phyloP scores from a whole-genome alignment of 1,140 invertebrate species.

The Condylostylus longicornis region DNA sequence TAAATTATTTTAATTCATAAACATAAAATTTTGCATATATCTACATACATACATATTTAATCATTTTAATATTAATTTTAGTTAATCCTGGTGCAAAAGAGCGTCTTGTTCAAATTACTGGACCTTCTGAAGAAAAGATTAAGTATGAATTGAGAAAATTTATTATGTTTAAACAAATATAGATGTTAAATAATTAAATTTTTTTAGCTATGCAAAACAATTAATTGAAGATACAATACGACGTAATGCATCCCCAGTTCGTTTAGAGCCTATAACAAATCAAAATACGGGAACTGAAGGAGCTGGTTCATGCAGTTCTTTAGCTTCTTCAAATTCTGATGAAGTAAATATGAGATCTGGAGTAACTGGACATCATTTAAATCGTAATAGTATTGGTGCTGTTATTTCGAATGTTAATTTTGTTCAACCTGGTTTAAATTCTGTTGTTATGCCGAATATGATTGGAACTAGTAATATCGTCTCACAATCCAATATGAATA shows the following conservation, averaged over 20 bases:
- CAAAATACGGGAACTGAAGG: conserved; percentile 22
- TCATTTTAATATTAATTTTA: conserved; percentile 29
- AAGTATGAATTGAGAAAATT: conserved; percentile 42
- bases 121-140: conserved; percentile 79
- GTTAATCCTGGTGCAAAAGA: conserved; percentile 83
- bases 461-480: conserved; percentile 1
- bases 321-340: conserved; percentile 61
- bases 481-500: conserved; percentile 11
- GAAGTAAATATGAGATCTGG: conserved; percentile 38
- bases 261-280: conserved; percentile 42
- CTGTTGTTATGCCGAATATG: conserved; percentile 10
- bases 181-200: not conserved
- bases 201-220: conserved; percentile 66
- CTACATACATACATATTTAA: no score
- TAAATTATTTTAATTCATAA: no score
- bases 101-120: conserved; percentile 82
- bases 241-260: conserved; percentile 77
- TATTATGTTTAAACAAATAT: conserved; percentile 4
- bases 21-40: no score
- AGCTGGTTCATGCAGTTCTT: conserved; percentile 41
- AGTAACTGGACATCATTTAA: no score
- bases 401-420: not conserved
- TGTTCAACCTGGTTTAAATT: conserved; percentile 17
- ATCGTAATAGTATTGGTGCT: not conserved
- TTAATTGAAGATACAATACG: conserved; percentile 84